Base-by-base conservation (phyloP, 2,113 vertebrate species). In the Oriolus oriolus region DNA sequence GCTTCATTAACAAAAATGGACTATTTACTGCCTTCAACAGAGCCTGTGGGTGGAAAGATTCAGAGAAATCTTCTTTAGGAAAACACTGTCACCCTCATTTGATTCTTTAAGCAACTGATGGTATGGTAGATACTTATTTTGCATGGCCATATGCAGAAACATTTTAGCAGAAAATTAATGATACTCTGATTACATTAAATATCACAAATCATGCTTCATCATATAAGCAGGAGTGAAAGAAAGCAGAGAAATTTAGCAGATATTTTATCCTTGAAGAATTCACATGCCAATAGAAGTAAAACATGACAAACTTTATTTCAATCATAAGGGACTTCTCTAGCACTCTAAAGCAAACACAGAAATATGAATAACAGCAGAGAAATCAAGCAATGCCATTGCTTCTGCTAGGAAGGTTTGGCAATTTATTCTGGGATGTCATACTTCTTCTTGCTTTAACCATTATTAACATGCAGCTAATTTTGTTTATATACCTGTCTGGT, bases 1-100 rank as follows among this genome's bases (percentile, higher is more conserved):
- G 98, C 97, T 98, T 98, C 98, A 98, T 98, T 98, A 98, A 98
- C 98, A 98, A 98, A 98, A 98, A 98, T 98, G 97, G 97, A 98
- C 98, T 98, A 98, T 98, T 98, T 98, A 98, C 98, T 98, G 97
- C 97, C 96, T 97, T 97, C 97, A 96, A 97, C 96, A 95, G 96
- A 97, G 98, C 96, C 98, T 94, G 97, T 98, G 98, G 97, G 97
- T 97, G 97, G 96, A 98, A 96, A 98, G 97, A 98, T 92, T 97
- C 96, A 97, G 98, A 97, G 95, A 98, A 98, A 98, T 97, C 93
- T 97, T 96, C 75, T 97, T 96, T 94, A 98, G 93, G 97, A 97
- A 92, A 93, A 96, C 93, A 97, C 71, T 95, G 92, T 94, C 93
- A 97, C 95, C 91, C 95, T 97, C 94, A 94, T 97, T 97, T 96